Evolutionary conservation across 2,888 invertebrate genomes (phyloP).

Genomic region (Drosophila merina): DNA sequence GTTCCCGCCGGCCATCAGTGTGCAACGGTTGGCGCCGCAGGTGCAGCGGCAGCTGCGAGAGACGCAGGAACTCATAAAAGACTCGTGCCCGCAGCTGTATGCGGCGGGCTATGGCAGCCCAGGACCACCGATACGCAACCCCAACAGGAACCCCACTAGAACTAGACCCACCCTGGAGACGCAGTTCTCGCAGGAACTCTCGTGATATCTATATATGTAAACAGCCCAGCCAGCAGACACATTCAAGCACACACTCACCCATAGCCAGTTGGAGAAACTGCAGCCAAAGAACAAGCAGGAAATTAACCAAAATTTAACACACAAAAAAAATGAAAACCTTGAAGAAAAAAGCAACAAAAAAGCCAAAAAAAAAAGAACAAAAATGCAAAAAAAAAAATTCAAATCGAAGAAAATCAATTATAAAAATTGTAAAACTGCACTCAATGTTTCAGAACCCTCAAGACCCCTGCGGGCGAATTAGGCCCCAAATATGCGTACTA

Average conservation of each 20-base stretch:
- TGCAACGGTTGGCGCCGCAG: constrained; percentile 84
- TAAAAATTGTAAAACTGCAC: constrained; percentile 72
- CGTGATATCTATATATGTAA: constrained; percentile 84
- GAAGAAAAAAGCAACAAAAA: constrained; percentile 13
- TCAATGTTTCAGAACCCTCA: constrained; percentile 67
- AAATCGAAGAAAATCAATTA: constrained; percentile 52
- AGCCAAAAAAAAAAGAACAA: constrained; percentile 27
- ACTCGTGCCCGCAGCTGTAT: constrained; percentile 84
- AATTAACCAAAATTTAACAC: constrained; percentile 41
- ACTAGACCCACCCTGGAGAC: constrained; percentile 84
- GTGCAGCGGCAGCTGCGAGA: constrained; percentile 84
- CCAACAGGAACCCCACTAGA: constrained; percentile 82
- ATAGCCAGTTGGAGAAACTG: constrained; percentile 51
- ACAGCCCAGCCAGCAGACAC: constrained; percentile 75
- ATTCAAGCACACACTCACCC: constrained; percentile 25
- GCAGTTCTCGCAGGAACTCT: constrained; percentile 85
- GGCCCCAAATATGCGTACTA: constrained; percentile 40
- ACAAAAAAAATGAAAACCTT: constrained; percentile 41
- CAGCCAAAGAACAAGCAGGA: constrained; percentile 49
- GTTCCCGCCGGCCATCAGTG: constrained; percentile 84
- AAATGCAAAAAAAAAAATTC: constrained; percentile 33
- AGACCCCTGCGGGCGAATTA: constrained; percentile 27
- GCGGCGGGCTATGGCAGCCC: constrained; percentile 84
- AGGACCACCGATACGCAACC: constrained; percentile 84
- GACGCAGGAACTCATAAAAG: constrained; percentile 84